Percentiles rank a stretch among this genome's conserved stretches.
These are phyloP conservation scores for Stigmatopora nigra DNA, from an alignment of 2,113 vertebrate genomes.

Conservation along the genomic window DNA sequence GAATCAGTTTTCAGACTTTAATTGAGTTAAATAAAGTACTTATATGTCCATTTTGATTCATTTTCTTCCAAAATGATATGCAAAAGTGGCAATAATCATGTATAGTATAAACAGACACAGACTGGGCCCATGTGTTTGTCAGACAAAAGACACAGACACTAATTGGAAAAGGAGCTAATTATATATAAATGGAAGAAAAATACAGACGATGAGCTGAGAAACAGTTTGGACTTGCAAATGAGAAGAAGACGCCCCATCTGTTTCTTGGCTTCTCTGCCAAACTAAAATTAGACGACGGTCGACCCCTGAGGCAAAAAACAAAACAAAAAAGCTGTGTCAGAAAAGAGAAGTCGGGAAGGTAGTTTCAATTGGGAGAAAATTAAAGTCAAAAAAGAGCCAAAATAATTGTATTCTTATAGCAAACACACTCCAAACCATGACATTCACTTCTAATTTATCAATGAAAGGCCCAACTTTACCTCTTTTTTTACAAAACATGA, in stretches of 20 bases:
- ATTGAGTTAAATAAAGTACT: too few relatives aligned
- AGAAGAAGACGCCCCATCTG: constrained; percentile 7
- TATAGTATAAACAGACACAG: too few relatives aligned
- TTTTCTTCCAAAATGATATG: too few relatives aligned
- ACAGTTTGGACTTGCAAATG: constrained; percentile 6
- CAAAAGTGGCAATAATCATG: too few relatives aligned
- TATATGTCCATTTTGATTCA: too few relatives aligned
- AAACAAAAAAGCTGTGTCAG: constrained; percentile 7
- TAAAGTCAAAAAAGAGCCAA: not conserved
- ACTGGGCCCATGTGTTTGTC: not conserved
- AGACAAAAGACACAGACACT: not conserved
- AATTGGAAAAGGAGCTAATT: not conserved
- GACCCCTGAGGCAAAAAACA: not conserved
- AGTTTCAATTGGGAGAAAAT: not conserved
- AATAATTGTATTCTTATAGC: not conserved
- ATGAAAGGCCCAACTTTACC: not conserved
- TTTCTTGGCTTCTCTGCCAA: not conserved
- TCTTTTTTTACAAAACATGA: not conserved
- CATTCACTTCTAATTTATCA: too few relatives aligned
- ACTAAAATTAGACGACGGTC: not conserved
- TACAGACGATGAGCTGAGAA: not conserved
- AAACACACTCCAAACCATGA: not conserved
- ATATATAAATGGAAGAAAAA: not conserved
- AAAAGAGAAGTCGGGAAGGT: constrained; percentile 1
- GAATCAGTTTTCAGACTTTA: too few relatives aligned